Percentiles rank a stretch among this genome's conserved stretches.
These are phyloP conservation scores for Muscicapa adusta DNA, from an alignment of 2,113 vertebrate genomes.

Conservation along the genomic window DNA sequence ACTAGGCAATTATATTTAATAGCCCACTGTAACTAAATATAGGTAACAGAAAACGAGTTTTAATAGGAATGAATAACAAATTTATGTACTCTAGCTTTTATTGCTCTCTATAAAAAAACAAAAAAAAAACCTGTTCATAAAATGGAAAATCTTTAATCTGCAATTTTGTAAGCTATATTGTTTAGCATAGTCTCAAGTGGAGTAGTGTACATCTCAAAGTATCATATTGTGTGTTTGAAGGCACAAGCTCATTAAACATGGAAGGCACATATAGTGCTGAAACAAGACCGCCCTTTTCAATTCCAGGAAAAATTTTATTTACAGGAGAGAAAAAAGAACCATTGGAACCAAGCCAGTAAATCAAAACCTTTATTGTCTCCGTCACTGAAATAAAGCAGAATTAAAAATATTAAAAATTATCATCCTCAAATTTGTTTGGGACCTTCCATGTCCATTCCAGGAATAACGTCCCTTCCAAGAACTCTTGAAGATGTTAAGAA, in stretches of 20 bases:
- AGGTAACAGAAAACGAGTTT: neutral
- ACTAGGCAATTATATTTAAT: neutral
- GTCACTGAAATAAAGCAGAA: neutral
- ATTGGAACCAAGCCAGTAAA: neutral
- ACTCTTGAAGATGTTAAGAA: neutral
- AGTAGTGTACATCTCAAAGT: neutral
- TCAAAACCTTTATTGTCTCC: neutral
- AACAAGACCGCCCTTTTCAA: neutral
- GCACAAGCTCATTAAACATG: neutral
- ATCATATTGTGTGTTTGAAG: neutral
- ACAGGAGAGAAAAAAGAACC: neutral
- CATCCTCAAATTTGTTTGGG: neutral
- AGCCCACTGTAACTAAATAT: neutral
- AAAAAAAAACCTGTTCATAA: neutral
- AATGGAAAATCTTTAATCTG: neutral
- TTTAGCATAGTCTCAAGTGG: neutral
- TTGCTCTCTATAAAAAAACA: neutral
- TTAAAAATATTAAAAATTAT: neutral
- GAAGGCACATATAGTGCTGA: neutral
- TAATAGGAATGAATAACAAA: fast-evolving
- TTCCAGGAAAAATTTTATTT: neutral
- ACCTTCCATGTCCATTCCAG: neutral
- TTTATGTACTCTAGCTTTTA: neutral
- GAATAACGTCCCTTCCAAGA: neutral
- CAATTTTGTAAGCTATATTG: neutral